phyloP scores from a whole-genome alignment of 2,888 invertebrate species.

The Acheta domesticus region DNA sequence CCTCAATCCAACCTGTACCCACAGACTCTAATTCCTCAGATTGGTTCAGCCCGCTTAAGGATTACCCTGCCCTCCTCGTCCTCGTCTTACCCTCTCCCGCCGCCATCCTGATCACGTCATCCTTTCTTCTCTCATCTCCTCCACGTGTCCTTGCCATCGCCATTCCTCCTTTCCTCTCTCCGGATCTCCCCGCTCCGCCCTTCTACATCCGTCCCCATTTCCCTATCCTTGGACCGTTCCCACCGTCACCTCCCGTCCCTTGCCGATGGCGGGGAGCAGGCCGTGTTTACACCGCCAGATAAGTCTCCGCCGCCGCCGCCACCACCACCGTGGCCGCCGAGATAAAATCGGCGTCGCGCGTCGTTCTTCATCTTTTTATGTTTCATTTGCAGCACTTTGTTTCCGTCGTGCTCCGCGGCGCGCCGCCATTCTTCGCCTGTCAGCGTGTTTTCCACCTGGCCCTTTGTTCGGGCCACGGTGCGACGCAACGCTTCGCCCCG shows the following conservation, averaged over 20 bases:
- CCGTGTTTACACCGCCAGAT: neutral
- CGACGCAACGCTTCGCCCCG: neutral
- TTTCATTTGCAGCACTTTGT: slow-evolving; percentile 10
- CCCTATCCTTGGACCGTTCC: neutral
- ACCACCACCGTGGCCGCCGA: neutral
- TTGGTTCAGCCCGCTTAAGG: no score
- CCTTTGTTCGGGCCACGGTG: neutral
- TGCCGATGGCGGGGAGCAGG: neutral
- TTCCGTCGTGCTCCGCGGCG: neutral
- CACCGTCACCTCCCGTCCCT: neutral
- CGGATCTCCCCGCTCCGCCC: neutral
- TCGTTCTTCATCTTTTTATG: slow-evolving; percentile 18
- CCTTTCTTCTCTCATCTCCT: no score
- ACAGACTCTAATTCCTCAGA: no score
- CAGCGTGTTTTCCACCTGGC: slow-evolving; percentile 18
- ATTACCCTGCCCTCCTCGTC: no score
- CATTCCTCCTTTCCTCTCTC: neutral
- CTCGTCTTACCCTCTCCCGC: no score
- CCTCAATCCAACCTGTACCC: no score
- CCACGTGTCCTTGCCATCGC: neutral
- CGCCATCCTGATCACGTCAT: no score
- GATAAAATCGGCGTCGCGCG: neutral
- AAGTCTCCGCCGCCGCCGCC: neutral
- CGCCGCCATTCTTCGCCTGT: slow-evolving; percentile 1
- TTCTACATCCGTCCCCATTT: neutral